Conservation (phyloP, 2,888 invertebrate species). For the Andrena praecox region DNA sequence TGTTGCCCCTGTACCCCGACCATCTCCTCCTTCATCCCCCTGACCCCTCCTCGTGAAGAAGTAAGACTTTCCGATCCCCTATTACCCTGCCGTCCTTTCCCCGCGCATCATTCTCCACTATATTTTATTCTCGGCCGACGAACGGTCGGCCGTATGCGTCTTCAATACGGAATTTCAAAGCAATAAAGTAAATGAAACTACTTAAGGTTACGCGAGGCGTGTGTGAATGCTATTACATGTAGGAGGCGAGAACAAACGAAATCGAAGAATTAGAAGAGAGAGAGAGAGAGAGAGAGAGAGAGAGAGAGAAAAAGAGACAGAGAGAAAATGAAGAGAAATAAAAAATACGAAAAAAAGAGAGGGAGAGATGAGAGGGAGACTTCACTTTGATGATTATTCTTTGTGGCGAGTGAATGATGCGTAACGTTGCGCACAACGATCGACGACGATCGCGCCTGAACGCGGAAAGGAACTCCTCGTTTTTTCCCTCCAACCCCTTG, state of each 20-base stretch:
- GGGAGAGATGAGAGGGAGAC: conserved; percentile 20
- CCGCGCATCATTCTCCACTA: conserved; percentile 58
- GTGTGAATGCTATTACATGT: conserved; percentile 54
- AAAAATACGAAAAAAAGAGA: not conserved
- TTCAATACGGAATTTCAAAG: conserved; percentile 83
- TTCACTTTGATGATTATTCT: conserved; percentile 23
- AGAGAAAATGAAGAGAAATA: conserved; percentile 1
- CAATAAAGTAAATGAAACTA: conserved; percentile 81
- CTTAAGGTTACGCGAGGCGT: conserved; percentile 70
- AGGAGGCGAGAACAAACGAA: conserved; percentile 10
- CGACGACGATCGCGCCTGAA: conserved; percentile 41
- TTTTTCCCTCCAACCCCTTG: conserved; percentile 22
- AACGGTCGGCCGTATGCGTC: conserved; percentile 61
- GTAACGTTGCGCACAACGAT: conserved; percentile 43
- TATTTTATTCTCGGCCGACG: conserved; percentile 61
- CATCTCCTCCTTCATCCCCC: not conserved
- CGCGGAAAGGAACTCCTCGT: conserved; percentile 45
- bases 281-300: conserved; percentile 1
- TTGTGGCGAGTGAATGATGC: conserved; percentile 53
- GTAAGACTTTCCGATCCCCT: conserved; percentile 23
- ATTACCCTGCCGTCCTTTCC: conserved; percentile 42
- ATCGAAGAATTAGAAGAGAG: not conserved
- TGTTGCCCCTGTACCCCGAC: conserved; percentile 32
- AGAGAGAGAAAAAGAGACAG: not conserved
- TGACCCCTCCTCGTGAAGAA: conserved; percentile 10